phyloP scores from a whole-genome alignment of 2,888 invertebrate species.

The Lithophane leautieri region DNA sequence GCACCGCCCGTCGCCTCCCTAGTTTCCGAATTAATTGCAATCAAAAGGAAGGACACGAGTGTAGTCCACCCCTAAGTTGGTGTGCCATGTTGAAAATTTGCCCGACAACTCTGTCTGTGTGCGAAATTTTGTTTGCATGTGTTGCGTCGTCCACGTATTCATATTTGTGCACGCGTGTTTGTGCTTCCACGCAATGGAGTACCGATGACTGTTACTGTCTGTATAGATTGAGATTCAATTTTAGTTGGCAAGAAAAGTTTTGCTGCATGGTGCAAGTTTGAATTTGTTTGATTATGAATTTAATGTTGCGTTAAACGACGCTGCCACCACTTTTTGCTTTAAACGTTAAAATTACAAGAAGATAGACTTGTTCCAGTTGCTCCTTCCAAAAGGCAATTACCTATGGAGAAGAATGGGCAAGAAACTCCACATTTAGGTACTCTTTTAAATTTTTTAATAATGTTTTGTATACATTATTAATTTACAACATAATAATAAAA shows the following conservation, averaged over 20 bases:
- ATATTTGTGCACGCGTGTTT: constrained; percentile 68
- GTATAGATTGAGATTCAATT: constrained; percentile 45
- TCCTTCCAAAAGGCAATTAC: too few species aligned
- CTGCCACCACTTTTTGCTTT: neutral
- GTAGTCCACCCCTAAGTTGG: constrained; percentile 89
- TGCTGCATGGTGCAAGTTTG: constrained; percentile 21
- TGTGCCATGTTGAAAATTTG: constrained; percentile 88
- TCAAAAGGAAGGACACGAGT: constrained; percentile 90
- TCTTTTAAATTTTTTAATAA: too few species aligned
- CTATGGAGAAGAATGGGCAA: too few species aligned
- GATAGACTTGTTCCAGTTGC: too few species aligned
- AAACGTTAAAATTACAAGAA: too few species aligned
- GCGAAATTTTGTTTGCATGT: constrained; percentile 70
- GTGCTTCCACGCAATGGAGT: constrained; percentile 69
- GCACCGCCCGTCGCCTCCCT: constrained; percentile 70
- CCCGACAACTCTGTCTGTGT: constrained; percentile 74
- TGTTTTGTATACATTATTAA: too few species aligned
- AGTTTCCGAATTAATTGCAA: constrained; percentile 90
- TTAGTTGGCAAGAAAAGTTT: constrained; percentile 54
- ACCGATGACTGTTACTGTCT: constrained; percentile 39
- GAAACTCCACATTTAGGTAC: too few species aligned
- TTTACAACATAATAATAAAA: too few species aligned
- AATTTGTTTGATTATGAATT: constrained; percentile 26
- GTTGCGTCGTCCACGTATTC: constrained; percentile 63
- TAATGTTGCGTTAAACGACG: constrained; percentile 5